Evolutionary conservation across 2,113 vertebrate species (phyloP).

Genomic region (Hippotragus niger): DNA sequence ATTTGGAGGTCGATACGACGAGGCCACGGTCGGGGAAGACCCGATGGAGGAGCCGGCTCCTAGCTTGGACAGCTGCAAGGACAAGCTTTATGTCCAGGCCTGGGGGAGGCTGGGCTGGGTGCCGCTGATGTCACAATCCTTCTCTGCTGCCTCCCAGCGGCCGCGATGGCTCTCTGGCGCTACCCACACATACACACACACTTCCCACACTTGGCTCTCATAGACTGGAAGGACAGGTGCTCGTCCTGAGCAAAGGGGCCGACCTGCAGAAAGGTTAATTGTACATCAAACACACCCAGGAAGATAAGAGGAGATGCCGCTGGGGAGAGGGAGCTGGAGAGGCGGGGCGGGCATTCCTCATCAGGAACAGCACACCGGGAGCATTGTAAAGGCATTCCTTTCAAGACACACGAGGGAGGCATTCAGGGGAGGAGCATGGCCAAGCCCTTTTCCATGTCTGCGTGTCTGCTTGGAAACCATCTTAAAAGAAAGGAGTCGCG

Average conservation of each 20-base stretch:
- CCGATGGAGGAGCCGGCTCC: neutral
- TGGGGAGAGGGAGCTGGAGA: neutral
- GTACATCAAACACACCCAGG: slow-evolving; percentile 58
- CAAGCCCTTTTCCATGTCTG: neutral
- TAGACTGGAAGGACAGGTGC: slow-evolving; percentile 67
- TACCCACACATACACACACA: slow-evolving; percentile 78
- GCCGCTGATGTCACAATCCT: slow-evolving; percentile 50
- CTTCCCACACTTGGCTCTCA: slow-evolving; percentile 73
- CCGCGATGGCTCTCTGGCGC: slow-evolving; percentile 25
- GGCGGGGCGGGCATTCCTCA: neutral
- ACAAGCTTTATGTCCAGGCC: neutral
- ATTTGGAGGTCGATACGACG: slow-evolving; percentile 21
- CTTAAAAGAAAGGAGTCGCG: neutral
- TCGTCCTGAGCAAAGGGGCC: slow-evolving; percentile 67
- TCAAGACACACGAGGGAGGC: neutral
- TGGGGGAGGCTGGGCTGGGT: slow-evolving; percentile 13
- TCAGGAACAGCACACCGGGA: neutral
- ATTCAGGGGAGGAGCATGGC: neutral
- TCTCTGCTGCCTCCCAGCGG: slow-evolving; percentile 38
- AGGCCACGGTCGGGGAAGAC: neutral
- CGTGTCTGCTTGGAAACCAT: neutral
- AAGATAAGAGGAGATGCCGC: neutral
- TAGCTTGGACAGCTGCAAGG: neutral
- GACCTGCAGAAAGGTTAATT: slow-evolving; percentile 72
- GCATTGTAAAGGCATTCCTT: neutral